Evolutionary conservation across 2,113 vertebrate species (phyloP).

Genomic region (Paradoxurus hermaphroditus): DNA sequence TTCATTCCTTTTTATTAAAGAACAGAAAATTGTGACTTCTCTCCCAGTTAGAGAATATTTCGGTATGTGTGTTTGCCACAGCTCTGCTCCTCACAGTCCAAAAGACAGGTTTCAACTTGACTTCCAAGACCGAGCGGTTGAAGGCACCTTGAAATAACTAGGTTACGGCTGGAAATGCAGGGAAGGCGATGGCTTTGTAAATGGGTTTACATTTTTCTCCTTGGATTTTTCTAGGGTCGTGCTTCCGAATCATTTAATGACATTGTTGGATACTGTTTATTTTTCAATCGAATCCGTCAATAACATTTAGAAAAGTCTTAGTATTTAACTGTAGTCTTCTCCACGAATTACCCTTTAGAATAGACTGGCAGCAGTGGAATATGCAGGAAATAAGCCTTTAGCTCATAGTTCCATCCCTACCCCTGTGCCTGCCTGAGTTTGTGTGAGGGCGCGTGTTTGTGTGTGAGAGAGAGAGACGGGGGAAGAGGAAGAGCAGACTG

Average conservation of each 20-base stretch:
- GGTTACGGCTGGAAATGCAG: not conserved
- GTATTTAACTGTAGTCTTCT: slow-evolving; percentile 57
- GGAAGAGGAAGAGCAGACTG: not conserved
- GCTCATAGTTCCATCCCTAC: slow-evolving; percentile 42
- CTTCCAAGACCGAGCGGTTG: not conserved
- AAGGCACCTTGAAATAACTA: not conserved
- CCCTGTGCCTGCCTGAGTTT: slow-evolving; percentile 63
- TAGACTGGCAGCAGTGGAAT: slow-evolving; percentile 44
- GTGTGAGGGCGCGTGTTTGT: not conserved
- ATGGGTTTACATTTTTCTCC: slow-evolving; percentile 68
- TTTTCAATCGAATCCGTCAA: slow-evolving; percentile 50
- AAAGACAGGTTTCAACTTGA: not conserved
- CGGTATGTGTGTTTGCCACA: not conserved
- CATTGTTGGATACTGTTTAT: slow-evolving; percentile 41
- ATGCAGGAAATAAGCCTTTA: slow-evolving; percentile 14
- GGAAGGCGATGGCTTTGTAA: slow-evolving; percentile 29
- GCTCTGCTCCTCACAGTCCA: not conserved
- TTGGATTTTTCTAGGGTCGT: slow-evolving; percentile 57
- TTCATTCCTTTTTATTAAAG: slow-evolving; percentile 17
- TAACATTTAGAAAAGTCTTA: slow-evolving; percentile 62
- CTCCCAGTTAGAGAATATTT: not conserved
- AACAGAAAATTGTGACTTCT: not conserved
- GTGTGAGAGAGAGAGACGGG: not conserved
- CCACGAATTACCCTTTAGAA: slow-evolving; percentile 51
- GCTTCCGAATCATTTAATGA: slow-evolving; percentile 58